A percentile compares a stretch with the other conserved stretches of the same genome.
Evolutionary conservation across 2,113 vertebrate genomes (phyloP).

Genomic region (Oreotrochilus melanogaster): DNA sequence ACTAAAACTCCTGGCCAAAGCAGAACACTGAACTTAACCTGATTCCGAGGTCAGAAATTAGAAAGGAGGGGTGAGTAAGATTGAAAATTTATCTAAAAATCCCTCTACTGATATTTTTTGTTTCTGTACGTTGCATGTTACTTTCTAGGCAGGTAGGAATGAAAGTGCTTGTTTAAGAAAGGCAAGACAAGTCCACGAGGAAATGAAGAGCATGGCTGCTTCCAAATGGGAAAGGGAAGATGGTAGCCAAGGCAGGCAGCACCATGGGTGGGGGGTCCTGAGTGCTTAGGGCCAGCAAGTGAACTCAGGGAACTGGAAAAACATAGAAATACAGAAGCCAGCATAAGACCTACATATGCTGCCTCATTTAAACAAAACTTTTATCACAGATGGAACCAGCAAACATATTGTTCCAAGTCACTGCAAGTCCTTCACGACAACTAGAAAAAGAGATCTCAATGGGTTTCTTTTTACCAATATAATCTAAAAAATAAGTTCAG

Average conservation of each 20-base stretch:
- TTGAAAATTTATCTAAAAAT: not conserved
- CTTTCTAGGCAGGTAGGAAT: not conserved
- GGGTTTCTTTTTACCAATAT: not conserved
- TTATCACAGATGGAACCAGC: not conserved
- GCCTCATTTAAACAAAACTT: not conserved
- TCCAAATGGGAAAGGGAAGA: not conserved
- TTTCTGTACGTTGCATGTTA: not conserved
- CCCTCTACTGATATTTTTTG: not conserved
- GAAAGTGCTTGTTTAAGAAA: not conserved
- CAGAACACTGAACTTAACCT: conserved; percentile 37
- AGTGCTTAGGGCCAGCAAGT: not conserved
- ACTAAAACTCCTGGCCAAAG: conserved; percentile 45
- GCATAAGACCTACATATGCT: not conserved
- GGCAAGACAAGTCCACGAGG: not conserved
- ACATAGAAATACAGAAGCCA: not conserved
- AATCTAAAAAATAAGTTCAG: not conserved
- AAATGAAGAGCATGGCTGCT: not conserved
- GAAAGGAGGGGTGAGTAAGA: conserved; percentile 38
- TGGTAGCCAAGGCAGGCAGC: not conserved
- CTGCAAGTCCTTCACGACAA: not conserved
- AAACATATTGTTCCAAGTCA: not conserved
- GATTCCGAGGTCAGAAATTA: conserved; percentile 61
- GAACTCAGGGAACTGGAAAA: not conserved
- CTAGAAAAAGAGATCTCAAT: not conserved
- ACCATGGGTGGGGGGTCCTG: fast-evolving